Base-by-base conservation (phyloP, 64 coral and sea anemone species). In the Anthopleura sola region DNA sequence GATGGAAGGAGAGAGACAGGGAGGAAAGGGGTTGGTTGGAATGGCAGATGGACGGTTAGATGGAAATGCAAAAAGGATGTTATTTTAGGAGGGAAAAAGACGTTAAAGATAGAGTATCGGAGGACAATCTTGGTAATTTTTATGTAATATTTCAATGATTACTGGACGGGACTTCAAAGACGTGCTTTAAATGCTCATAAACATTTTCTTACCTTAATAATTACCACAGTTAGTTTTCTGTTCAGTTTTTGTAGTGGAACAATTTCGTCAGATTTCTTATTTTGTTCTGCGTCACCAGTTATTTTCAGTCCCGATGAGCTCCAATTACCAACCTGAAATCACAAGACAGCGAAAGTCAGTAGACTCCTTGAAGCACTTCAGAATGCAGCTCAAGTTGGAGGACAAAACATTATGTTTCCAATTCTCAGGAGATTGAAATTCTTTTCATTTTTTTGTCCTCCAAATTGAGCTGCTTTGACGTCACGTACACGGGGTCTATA, bases 281-380 rank as follows among this genome's bases (percentile, higher is more conserved):
- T 93, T n/a, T 90, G 84, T 28, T 85, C 48, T 40, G 68, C 37
- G 11, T 39, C 55, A 3, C 78, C 85, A 49, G 77, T 60, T 28
- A 89, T 53, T 3, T 29, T 7, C 9, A 86, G 24, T 55, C 82
- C 49, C 15, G 88, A 76, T 49, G 87, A 86, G 37, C 37, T 69
- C 92, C 92, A 93, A 9, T 51, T 71, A 24, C 92, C 92, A 37
- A 93, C 58, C 92, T 93, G 19, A n/a, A 51, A n/a, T 55, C 23
- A n/a, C 37, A 71, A 3, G 28, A 12, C n/a, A 3, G 14, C 13
- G 12, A 1, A 34, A 12, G 40, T 44, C 4, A n/a, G n/a, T n/a
- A n/a, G n/a, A n/a, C n/a, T n/a, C n/a, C n/a, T n/a, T n/a, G n/a
- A n/a, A n/a, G n/a, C n/a, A n/a, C n/a, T n/a, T n/a, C n/a, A n/a